Base-by-base conservation (phyloP, 2,888 invertebrate genomes). In the Acleris laterana region DNA sequence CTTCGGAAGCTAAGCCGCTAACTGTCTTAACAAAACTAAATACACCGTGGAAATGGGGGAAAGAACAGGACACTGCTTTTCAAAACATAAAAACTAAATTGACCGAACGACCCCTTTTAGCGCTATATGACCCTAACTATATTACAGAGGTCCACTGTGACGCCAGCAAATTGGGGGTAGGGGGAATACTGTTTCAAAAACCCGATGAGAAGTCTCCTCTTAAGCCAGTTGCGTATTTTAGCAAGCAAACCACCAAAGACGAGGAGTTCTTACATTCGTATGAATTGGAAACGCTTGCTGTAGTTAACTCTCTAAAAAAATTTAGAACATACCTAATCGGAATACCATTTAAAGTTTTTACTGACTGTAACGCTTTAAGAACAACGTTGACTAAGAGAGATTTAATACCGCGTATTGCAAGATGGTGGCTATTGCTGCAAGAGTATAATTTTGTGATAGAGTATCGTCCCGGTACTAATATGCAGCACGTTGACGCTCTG, bases 181-280 rank as follows among this genome's bases (percentile, higher is more conserved):
- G 63, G 5, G 68, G 66, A 11, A 52, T 70, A 11, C 9, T 70
- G 11, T 53, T 69, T 16, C 68, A 69, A 52, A 58, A 56, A 28
- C n/a, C 38, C 7, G 44, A 56, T 5, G 46, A 49, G 1, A 50
- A 58, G 1, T 2, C 38, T 0, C 57, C 53, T 1, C 17, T 68
- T 5, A 53, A 50, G 7, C 63, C 68, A 1, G 65, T 70, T 17
- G 75, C 77, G 1, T 86, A 80, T 63, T 78, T 72, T 44, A 82
- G 81, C 51, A 72, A 79, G 7, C 78, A 78, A 55, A 77, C 83
- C 0, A 74, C 75, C 7, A 49, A 49, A 16, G 49, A 59, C 6
- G 58, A 59, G 9, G 49, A 59, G 20, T 17, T 28, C 16, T 38
- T 49, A 19, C 49, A 49, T 7, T 59, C 58, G 2, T 59, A 59